Evolutionary conservation across 2,888 invertebrate genomes (phyloP), one percentile per base, ranked within the genome.

Genomic region (Cyrtodaria siliqua): DNA sequence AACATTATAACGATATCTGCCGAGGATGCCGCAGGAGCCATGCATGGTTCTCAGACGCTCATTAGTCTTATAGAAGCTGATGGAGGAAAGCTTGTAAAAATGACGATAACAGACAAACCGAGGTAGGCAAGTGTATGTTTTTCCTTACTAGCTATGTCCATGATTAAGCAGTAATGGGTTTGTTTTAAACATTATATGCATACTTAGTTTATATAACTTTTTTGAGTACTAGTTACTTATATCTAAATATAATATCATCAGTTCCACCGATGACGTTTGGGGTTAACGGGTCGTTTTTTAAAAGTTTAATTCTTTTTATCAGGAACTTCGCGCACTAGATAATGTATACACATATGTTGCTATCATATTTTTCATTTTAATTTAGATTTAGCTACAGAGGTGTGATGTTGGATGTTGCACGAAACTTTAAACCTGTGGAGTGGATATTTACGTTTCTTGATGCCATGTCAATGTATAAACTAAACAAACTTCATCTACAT

Each of bases 401-500:
- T 1, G 75, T 87, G 55, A 84, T 86, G 71, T 42, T 88, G 23
- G 89, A 89, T 57, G 84, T 87, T 8, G 82, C 79, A 1, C 71
- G 90, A 55, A 90, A 92, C 71, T 92, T 92, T 63, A 86, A 87
- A 49, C 57, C 78, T 4, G 88, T 88, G 66, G 83, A 84, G 38
- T 77, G 71, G 18, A 72, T 89, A 23, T 55, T 85, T 27, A 82
- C 84, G 24, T 68, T 91, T 16, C 57, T 92, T 23, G 89, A 92
- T 49, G 71, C 83, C 1, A 91, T 92, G 91, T 84, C 88, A 0
- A 84, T 79, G 81, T 92, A 91, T 79, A 92, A 92, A 76, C 60
- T 92, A 62, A 92, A 92, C 81, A 88, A 84, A 66, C 76, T 92
- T 0, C 92, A 92, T 70, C 74, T 92, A 1, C 92, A 92, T 72